phyloP scores from a whole-genome alignment of 2,888 invertebrate species.

The Meandrusa payeni region DNA sequence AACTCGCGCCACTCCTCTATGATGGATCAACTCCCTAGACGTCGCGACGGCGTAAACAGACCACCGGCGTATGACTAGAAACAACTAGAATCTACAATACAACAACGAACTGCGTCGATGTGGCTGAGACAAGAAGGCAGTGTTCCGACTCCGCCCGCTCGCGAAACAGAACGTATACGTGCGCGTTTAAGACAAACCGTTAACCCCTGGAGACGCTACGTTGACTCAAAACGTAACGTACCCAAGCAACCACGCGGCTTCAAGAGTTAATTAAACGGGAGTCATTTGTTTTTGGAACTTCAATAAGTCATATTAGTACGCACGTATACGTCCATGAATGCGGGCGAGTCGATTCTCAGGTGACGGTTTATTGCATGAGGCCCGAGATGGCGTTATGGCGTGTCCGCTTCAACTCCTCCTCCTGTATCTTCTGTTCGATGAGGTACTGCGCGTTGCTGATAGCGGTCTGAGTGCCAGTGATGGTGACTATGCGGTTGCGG shows the following conservation, averaged over 20 bases:
- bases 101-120: conserved; percentile 16
- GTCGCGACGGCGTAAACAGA: conserved; percentile 17
- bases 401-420: conserved; percentile 97
- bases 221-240: too few species aligned
- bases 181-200: too few species aligned
- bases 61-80: conserved; percentile 26
- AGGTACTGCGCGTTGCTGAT: conserved; percentile 96
- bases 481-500: conserved; percentile 97
- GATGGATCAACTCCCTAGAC: conserved; percentile 15
- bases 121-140: conserved; percentile 21
- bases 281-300: too few species aligned
- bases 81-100: conserved; percentile 25
- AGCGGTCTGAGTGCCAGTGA: conserved; percentile 93
- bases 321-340: conserved; percentile 6
- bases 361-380: conserved; percentile 83
- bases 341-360: background rate
- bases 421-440: conserved; percentile 97
- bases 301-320: too few species aligned
- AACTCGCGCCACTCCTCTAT: conserved; percentile 39
- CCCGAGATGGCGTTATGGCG: conserved; percentile 91
- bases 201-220: too few species aligned
- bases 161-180: background rate
- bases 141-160: conserved; percentile 1
- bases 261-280: too few species aligned
- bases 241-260: too few species aligned